Base-by-base conservation (phyloP, 2,888 invertebrate genomes). In the Parapristionchus giblindavisi region DNA sequence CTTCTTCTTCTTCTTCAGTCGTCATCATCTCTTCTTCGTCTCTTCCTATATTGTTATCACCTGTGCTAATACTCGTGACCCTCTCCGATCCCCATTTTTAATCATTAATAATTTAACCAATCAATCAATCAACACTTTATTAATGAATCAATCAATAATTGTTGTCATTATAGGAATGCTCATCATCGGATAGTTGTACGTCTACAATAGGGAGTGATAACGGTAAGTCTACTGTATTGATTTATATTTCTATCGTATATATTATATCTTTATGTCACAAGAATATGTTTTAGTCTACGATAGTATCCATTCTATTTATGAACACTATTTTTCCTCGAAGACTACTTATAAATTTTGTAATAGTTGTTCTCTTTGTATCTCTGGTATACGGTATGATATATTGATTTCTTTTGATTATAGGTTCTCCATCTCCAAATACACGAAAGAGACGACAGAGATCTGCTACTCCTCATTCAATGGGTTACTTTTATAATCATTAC, bases 391-490 rank as follows among this genome's bases (percentile, higher is more conserved):
- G 14, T 48, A 48, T 48, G 14, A 48, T 48, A 11, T 11, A 14
- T 21, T 21, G 21, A 11, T 48, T 21, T 48, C 14, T 21, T 14
- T 48, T 48, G 14, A 14, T 21, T 48, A 11, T 21, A 48, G 11
- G 48, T 48, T 51, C 51, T 27, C 40, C 66, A 3, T 51, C 54
- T 14, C 38, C 71, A 48, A 52, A 36, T 32, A 29, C 8, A 6
- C 17, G 56, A 6, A 56, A 71, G 54, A 56, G 40, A 21, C 27
- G 72, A 27, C 58, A 48, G 58, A 38, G 72, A 34, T 72, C 72
- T 3, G 60, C 60, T 2, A 72, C 72, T 58, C 72, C 72, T n/a
- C 72, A 72, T 48, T 17, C 60, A n/a, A 72, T 72, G 72, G 72
- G 72, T 72, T n/a, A 1, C 60, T 56, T 48, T 4, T 43, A n/a